phyloP scores from a whole-genome alignment of 2,113 vertebrate species.

The Paracanthobrama guichenoti region DNA sequence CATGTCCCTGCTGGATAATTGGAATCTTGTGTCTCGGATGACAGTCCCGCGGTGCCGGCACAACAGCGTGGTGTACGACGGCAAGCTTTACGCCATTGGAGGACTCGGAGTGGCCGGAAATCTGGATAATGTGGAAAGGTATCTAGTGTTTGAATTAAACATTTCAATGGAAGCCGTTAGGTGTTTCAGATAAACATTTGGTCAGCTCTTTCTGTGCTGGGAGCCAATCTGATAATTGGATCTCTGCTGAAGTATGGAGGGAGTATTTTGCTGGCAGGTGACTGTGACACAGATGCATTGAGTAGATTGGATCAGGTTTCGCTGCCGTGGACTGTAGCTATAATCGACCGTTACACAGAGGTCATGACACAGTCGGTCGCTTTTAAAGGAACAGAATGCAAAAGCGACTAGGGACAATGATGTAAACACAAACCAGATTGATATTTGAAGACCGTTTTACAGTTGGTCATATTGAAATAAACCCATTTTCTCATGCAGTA shows the following conservation, averaged over 20 bases:
- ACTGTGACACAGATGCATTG: constrained; percentile 38
- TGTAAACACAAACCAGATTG: neutral
- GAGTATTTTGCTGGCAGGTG: constrained; percentile 51
- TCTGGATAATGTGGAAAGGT: constrained; percentile 98
- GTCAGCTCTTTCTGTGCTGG: constrained; percentile 43
- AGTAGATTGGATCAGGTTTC: constrained; percentile 39
- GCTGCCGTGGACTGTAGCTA: neutral
- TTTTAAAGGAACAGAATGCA: constrained; percentile 8
- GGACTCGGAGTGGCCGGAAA: constrained; percentile 93
- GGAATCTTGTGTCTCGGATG: constrained; percentile 99
- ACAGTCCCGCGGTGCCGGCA: constrained; percentile 93
- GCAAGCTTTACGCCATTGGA: constrained; percentile 95
- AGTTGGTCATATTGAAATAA: constrained; percentile 17
- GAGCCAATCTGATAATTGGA: constrained; percentile 57
- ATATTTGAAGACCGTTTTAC: constrained; percentile 11
- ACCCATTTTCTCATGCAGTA: constrained; percentile 18
- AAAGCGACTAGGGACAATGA: neutral
- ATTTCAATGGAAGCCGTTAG: constrained; percentile 30
- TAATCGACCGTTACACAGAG: constrained; percentile 35
- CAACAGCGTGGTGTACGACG: constrained; percentile 95
- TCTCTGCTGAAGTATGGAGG: constrained; percentile 48
- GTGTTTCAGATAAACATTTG: constrained; percentile 19
- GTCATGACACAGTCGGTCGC: neutral
- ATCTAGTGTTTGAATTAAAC: constrained; percentile 50
- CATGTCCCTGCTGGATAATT: constrained; percentile 97